Conservation (phyloP, 2,113 vertebrate genomes). For the Triplophysa siluroides region DNA sequence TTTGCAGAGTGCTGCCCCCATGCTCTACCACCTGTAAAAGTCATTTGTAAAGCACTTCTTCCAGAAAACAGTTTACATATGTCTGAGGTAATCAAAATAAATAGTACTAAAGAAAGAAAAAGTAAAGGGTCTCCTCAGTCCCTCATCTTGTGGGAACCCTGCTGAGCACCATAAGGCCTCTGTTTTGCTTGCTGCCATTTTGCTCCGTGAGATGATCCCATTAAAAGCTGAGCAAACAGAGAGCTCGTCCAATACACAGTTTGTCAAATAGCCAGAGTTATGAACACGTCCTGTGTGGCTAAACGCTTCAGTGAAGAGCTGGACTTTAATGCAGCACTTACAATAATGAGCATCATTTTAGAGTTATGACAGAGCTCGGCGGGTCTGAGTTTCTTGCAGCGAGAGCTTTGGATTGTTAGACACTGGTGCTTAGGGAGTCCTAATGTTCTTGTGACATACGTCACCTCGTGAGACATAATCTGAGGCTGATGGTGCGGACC, state of each 20-base stretch:
- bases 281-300: constrained; percentile 47
- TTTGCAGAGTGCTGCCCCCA: constrained; percentile 33
- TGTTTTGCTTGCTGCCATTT: constrained; percentile 68
- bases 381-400: not conserved
- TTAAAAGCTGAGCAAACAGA: constrained; percentile 55
- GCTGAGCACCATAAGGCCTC: constrained; percentile 70
- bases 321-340: no score
- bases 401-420: constrained; percentile 2
- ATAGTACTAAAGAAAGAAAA: constrained; percentile 28
- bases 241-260: constrained; percentile 60
- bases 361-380: constrained; percentile 8
- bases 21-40: constrained; percentile 63
- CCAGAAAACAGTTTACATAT: constrained; percentile 55
- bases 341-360: constrained; percentile 23
- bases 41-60: constrained; percentile 53
- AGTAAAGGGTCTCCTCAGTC: constrained; percentile 40
- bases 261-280: constrained; percentile 50
- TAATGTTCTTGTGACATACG: constrained; percentile 7
- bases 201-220: constrained; percentile 56
- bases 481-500: not conserved
- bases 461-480: not conserved
- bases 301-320: constrained; percentile 61
- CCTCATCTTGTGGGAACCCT: constrained; percentile 51
- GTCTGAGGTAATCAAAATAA: constrained; percentile 51
- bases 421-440: not conserved